Percentiles rank a stretch among this genome's conserved stretches.
These are phyloP conservation scores for Tyria jacobaeae DNA, from an alignment of 2,888 invertebrate species.

Conservation along the genomic window DNA sequence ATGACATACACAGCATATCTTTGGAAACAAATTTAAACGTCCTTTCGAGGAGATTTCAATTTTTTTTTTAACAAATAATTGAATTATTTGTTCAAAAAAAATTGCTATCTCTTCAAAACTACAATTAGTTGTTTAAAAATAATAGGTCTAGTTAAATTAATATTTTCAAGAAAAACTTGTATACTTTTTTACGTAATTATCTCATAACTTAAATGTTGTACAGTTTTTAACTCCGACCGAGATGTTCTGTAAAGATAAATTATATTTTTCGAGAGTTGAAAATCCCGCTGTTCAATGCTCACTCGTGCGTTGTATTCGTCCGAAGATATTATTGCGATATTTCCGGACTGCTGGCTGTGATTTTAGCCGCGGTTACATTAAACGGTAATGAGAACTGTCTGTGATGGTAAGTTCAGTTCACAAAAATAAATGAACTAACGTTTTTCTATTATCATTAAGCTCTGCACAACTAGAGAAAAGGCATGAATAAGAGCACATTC, in stretches of 20 bases:
- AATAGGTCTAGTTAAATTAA: neutral
- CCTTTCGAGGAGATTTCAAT: no score
- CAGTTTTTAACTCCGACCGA: constrained; percentile 28
- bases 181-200: constrained; percentile 39
- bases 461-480: no score
- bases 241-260: constrained; percentile 39
- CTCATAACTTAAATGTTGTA: constrained; percentile 41
- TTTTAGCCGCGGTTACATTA: neutral
- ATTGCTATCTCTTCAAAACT: no score
- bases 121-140: neutral
- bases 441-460: neutral
- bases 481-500: no score
- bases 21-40: no score
- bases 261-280: neutral
- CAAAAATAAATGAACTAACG: neutral
- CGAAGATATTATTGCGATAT: neutral
- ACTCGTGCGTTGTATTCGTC: neutral
- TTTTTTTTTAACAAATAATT: no score
- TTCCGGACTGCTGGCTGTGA: neutral
- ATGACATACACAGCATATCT: no score
- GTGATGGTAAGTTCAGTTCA: neutral
- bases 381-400: neutral
- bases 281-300: neutral
- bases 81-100: no score
- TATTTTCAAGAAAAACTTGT: constrained; percentile 23